Base-by-base conservation (phyloP, 2,888 invertebrate species). In the Drosophila vallismaia region DNA sequence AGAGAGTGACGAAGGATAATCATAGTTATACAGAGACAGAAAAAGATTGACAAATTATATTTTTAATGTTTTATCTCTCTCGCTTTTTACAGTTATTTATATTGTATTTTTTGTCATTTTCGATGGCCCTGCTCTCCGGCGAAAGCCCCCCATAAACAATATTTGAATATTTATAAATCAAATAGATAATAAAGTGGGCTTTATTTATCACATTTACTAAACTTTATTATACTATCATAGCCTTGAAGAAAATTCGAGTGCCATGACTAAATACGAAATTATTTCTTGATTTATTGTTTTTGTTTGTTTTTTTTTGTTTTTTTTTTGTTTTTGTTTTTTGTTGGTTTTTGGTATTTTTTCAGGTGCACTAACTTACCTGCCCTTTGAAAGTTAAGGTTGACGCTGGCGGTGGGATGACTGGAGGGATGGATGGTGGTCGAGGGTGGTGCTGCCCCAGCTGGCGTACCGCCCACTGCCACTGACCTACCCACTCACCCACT, bases 381-480 rank as follows among this genome's bases (percentile, higher is more conserved):
- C 76, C 82, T 76, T 76, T 76, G 53, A 52, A 62, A 77, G 63
- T 75, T 79, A 57, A 71, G 71, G 77, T 79, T 85, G 79, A 69
- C 69, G 69, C 52, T 67, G 70, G 76, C 78, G 69, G 69, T 56
- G 77, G 58, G 77, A 59, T 45, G 50, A 28, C 45, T 38, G 50
- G 29, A 9, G 24, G 50, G 70, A 48, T 62, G 38, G 33, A 31
- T 45, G 46, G 44, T 6, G 59, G 59, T 46, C 31, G 60, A 48
- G 51, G 68, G 57, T 57, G 53, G 50, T 46, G 59, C 74, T 66
- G 82, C 76, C 62, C 49, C 75, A 52, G 76, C 71, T 72, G 72
- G 55, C 59, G 62, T 62, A 74, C 80, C 83, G 86, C 83, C 86
- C 86, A 79, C 81, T 77, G 84, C 82, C 84, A 84, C 82, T 77